Percentiles rank a stretch among this genome's conserved stretches.
These are phyloP conservation scores for Nemapogon koenigi DNA, from an alignment of 2,888 invertebrate species.

Conservation along the genomic window DNA sequence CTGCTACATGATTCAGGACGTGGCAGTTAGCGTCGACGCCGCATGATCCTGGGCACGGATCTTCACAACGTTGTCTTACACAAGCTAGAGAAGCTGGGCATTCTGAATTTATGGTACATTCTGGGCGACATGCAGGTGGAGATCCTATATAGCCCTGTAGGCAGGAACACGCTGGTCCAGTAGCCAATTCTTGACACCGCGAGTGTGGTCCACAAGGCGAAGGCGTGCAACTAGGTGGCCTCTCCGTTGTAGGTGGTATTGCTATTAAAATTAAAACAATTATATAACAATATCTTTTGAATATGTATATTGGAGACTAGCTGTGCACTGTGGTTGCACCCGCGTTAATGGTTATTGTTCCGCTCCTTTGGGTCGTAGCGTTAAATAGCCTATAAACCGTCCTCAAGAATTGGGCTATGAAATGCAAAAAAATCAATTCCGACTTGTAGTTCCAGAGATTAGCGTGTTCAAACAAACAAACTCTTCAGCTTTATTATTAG, in stretches of 20 bases:
- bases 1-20: constrained; percentile 81
- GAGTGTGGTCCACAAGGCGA: constrained; percentile 88
- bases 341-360: too few relatives aligned
- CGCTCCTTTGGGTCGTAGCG: too few relatives aligned
- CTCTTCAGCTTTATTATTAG: too few relatives aligned
- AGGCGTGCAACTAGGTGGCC: constrained; percentile 78
- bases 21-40: constrained; percentile 81
- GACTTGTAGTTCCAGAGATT: too few relatives aligned
- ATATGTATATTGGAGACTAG: too few relatives aligned
- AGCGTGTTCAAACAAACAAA: too few relatives aligned
- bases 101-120: constrained; percentile 81
- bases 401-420: too few relatives aligned
- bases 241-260: constrained; percentile 59
- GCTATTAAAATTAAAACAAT: constrained; percentile 24
- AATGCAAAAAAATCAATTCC: too few relatives aligned
- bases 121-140: constrained; percentile 80
- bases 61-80: constrained; percentile 79
- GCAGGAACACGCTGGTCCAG: constrained; percentile 81
- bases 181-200: constrained; percentile 76
- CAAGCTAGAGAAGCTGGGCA: constrained; percentile 80
- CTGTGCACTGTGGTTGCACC: too few relatives aligned
- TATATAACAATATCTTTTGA: constrained; percentile 3
- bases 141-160: constrained; percentile 78
- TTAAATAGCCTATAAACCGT: too few relatives aligned
- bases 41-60: constrained; percentile 85